Evolutionary conservation across 1,140 invertebrate species (phyloP), one percentile per base, ranked within the genome.

Genomic region (Caenorhabditis briggsae): DNA sequence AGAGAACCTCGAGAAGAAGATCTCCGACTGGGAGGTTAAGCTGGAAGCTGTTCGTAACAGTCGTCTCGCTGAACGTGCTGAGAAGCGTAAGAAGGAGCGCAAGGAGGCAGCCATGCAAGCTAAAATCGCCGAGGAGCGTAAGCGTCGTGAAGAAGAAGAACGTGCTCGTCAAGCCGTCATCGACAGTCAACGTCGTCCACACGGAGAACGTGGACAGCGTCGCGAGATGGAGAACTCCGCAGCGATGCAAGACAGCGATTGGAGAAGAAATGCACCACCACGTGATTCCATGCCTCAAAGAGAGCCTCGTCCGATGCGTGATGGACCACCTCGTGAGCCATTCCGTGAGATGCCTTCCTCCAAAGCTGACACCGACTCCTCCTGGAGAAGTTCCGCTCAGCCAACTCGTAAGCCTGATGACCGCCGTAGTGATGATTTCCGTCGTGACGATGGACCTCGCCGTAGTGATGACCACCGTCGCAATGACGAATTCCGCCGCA

Each of bases 101-200:
- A 64, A 89, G 14, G 88, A 90, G 50, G 82, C 82, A 2, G 56
- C 53, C 2, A 53, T 85, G 41, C 89, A 90, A 43, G 55, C 55
- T n/a, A 85, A 86, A 43, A 23, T 61, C 25, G 65, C 90, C n/a
- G 90, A 90, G 46, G 88, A 92, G 48, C 59, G 89, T 20, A 86
- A 78, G n/a, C 82, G 89, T 43, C 86, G 70, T 25, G 88, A 90
- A 20, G 85, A 91, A 23, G 86, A 90, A n/a, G 89, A 92, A 53
- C 87, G 87, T 82, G 64, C 50, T 53, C 85, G 85, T 56, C 85
- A 82, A 55, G 48, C 18, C 5, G 48, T 78, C 7, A 33, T 74
- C 20, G 85, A 86, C n/a, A 50, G 43, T 5, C 82, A 82, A 48
- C 48, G 85, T 53, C 74, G 82, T 61, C 55, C 53, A 50, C 58